Percentiles rank a stretch among this genome's conserved stretches.
phyloP scores from a whole-genome alignment of 53 echinoderm and acorn worm genomes.

The Crossaster papposus region DNA sequence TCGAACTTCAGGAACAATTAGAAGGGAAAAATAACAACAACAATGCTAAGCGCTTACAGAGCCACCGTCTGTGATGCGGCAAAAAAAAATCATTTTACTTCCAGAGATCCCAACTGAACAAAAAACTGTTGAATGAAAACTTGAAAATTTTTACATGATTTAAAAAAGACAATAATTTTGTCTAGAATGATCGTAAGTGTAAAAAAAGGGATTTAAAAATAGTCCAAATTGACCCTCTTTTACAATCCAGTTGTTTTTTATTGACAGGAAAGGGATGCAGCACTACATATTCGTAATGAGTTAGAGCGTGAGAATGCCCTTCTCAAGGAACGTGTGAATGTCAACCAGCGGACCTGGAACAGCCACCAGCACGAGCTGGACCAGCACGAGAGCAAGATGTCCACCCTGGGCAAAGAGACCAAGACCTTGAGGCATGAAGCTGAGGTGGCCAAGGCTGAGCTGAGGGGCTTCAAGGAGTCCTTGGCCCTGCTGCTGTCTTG shows the following conservation, averaged over 20 bases:
- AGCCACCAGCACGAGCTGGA: constrained; percentile 73
- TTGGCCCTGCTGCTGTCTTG: constrained; percentile 78
- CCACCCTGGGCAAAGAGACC: constrained; percentile 68
- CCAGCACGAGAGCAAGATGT: constrained; percentile 68
- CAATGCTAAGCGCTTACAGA: no score
- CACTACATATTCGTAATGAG: constrained; percentile 68
- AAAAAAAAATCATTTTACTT: no score
- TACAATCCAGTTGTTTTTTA: background rate
- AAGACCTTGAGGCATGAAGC: constrained; percentile 78
- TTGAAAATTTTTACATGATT: background rate
- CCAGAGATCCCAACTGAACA: background rate
- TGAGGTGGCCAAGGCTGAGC: constrained; percentile 81
- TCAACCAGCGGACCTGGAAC: constrained; percentile 71
- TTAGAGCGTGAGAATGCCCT: constrained; percentile 79
- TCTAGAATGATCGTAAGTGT: no score
- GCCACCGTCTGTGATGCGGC: no score
- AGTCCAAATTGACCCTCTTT: background rate
- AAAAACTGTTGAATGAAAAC: background rate
- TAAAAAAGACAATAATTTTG: background rate
- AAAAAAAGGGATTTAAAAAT: no score
- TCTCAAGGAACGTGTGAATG: constrained; percentile 82
- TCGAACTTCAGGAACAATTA: no score
- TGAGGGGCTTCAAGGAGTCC: constrained; percentile 86
- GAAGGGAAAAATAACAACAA: no score
- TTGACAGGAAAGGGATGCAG: constrained; percentile 79